phyloP scores from a whole-genome alignment of 2,113 vertebrate species.

The Egretta garzetta region DNA sequence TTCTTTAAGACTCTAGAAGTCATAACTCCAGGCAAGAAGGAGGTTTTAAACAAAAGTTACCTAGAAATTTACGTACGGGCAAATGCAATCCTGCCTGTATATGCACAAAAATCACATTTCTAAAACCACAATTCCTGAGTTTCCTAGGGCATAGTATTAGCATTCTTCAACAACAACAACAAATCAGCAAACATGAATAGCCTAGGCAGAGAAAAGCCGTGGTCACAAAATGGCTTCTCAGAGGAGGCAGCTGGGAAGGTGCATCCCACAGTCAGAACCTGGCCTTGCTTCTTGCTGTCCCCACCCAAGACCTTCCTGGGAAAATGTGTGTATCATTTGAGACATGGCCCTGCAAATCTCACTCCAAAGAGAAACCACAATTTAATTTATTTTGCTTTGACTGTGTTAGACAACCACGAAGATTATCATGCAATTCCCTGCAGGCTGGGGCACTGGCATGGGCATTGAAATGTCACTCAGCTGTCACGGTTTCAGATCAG shows the following conservation, averaged over 20 bases:
- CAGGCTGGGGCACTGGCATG: neutral
- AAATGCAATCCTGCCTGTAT: neutral
- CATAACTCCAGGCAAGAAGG: neutral
- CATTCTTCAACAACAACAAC: neutral
- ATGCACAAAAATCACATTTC: neutral
- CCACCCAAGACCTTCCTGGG: neutral
- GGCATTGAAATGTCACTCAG: fast-evolving
- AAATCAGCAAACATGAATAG: neutral
- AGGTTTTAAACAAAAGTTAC: neutral
- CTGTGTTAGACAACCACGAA: too few species aligned
- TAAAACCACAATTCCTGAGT: neutral
- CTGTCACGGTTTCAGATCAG: neutral
- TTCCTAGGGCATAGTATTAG: neutral
- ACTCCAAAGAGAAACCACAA: neutral
- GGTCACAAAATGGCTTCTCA: neutral
- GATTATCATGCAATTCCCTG: fast-evolving
- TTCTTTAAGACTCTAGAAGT: neutral
- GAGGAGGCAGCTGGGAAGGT: neutral
- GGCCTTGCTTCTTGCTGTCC: fast-evolving
- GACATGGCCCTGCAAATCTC: neutral
- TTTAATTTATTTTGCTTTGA: neutral
- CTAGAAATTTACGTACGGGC: too few species aligned
- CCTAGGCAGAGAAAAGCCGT: neutral
- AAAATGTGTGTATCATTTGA: fast-evolving
- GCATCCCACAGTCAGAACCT: neutral